Evolutionary conservation across 2,797 vertebrate species (phyloP).

Genomic region (Acanthurus lineatus): DNA sequence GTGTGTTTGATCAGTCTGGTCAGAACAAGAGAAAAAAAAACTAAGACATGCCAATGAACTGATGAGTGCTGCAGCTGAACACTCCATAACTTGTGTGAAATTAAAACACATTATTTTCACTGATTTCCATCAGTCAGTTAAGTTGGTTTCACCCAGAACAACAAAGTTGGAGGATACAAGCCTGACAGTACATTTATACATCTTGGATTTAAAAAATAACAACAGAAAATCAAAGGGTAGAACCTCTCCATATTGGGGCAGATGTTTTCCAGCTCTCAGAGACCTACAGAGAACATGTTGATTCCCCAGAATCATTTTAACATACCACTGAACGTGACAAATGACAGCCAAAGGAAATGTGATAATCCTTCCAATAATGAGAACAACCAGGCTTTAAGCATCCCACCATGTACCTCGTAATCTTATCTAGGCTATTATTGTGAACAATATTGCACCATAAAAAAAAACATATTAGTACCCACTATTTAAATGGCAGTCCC

Average conservation of each 20-base stretch:
- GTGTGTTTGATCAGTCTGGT: conserved; percentile 97
- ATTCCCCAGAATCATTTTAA: conserved; percentile 6
- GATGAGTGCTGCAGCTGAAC: not conserved
- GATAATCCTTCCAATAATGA: conserved; percentile 12
- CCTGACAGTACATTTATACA: not conserved
- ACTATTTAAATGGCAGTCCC: not conserved
- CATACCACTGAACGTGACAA: not conserved
- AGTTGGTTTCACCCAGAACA: not conserved
- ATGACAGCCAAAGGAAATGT: not conserved
- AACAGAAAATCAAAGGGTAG: not conserved
- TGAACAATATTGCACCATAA: not conserved
- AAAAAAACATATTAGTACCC: not conserved
- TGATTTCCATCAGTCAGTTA: not conserved
- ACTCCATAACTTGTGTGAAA: not conserved
- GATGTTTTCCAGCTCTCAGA: not conserved
- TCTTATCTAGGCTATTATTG: conserved; percentile 12
- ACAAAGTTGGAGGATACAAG: not conserved
- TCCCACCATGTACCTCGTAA: conserved; percentile 5
- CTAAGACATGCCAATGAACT: not conserved
- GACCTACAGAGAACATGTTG: not conserved
- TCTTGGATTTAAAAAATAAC: not conserved
- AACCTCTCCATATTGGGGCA: not conserved
- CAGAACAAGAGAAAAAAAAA: conserved; percentile 18
- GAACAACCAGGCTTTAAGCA: not conserved
- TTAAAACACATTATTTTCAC: not conserved